phyloP scores from a whole-genome alignment of 2,113 vertebrate genomes.

The Brachyistius frenatus region DNA sequence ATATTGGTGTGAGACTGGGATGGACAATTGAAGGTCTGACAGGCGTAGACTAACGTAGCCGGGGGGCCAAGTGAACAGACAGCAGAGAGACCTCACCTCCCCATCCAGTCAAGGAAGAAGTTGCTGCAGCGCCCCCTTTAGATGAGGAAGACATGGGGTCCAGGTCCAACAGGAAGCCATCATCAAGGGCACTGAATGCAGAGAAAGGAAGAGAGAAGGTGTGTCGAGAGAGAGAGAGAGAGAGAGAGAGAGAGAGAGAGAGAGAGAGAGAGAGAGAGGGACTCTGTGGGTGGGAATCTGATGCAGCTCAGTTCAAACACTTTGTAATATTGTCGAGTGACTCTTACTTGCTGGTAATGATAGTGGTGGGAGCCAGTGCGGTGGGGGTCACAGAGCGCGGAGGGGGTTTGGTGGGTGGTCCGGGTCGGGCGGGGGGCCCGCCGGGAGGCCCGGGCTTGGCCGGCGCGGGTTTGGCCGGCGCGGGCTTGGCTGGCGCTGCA shows the following conservation, averaged over 20 bases:
- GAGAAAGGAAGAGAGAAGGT: neutral
- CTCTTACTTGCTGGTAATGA: slow-evolving; percentile 69
- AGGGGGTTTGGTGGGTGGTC: slow-evolving; percentile 72
- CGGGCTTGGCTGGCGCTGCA: slow-evolving; percentile 64
- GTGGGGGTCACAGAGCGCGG: slow-evolving; percentile 70
- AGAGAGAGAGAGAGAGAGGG: no score
- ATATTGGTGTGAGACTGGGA: no score
- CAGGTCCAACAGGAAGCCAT: slow-evolving; percentile 79
- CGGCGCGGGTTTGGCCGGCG: slow-evolving; percentile 76
- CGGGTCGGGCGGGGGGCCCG: slow-evolving; percentile 76
- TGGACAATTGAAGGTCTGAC: neutral
- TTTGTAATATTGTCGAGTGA: slow-evolving; percentile 10
- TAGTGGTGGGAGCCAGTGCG: slow-evolving; percentile 33
- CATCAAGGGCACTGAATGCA: slow-evolving; percentile 73
- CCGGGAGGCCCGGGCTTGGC: slow-evolving; percentile 7
- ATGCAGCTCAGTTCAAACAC: slow-evolving; percentile 7
- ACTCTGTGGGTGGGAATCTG: neutral
- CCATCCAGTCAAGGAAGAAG: slow-evolving; percentile 76
- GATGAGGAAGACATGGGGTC: slow-evolving; percentile 79
- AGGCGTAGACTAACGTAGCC: no score
- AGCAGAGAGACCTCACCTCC: slow-evolving; percentile 67
- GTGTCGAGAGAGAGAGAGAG: neutral
- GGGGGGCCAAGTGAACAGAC: no score
- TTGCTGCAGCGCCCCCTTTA: slow-evolving; percentile 55
- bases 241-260: no score